Conservation (phyloP, 2,797 vertebrate genomes). For the Catamblyrhynchus diadema region DNA sequence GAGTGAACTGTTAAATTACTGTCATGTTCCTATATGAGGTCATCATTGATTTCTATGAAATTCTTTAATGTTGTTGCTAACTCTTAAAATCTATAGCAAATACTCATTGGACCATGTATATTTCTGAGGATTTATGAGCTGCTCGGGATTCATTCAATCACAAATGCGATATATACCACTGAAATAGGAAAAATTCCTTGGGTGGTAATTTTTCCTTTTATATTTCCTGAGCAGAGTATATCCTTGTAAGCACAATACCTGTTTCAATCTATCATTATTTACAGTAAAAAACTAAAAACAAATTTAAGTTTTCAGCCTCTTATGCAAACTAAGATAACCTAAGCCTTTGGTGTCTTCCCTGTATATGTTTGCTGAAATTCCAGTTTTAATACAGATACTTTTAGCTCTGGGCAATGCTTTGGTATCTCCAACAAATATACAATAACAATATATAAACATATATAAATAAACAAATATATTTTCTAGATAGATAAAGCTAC, state of each 20-base stretch:
- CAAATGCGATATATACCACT: not conserved
- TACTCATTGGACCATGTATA: not conserved
- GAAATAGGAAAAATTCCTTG: not conserved
- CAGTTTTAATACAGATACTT: not conserved
- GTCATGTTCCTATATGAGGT: not conserved
- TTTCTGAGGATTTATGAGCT: not conserved
- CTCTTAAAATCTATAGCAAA: not conserved
- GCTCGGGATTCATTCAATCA: not conserved
- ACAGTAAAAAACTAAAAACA: not conserved
- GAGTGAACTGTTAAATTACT: not conserved
- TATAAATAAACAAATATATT: too few species aligned
- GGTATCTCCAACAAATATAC: not conserved
- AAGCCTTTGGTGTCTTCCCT: not conserved
- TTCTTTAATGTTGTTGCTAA: not conserved
- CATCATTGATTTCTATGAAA: not conserved
- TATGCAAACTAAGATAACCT: not conserved
- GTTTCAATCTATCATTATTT: not conserved
- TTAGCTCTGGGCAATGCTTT: not conserved
- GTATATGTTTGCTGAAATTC: not conserved
- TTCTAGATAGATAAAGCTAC: not conserved
- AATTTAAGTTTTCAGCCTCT: not conserved
- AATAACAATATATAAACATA: too few species aligned
- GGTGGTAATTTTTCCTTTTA: not conserved
- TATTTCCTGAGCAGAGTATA: not conserved
- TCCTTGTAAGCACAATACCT: not conserved